A percentile compares a stretch with the other conserved stretches of the same genome.
Evolutionary conservation across 2,797 vertebrate genomes (phyloP).

Genomic region (Notoglanidium macrostoma): DNA sequence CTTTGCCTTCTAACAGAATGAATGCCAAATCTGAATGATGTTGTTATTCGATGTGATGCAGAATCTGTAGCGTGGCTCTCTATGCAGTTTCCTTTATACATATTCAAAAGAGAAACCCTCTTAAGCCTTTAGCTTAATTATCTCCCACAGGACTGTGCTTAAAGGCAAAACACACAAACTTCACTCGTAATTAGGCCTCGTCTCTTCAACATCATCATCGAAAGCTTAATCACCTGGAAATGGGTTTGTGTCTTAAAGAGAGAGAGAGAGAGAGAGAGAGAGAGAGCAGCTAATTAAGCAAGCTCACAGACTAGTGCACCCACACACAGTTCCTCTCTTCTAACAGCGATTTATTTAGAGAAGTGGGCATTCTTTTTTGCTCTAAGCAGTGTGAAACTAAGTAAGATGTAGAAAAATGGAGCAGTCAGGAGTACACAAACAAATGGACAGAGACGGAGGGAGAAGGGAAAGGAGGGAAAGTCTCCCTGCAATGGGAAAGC

Average conservation of each 20-base stretch:
- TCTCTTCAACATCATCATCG: conserved; percentile 65
- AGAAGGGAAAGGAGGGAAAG: not conserved
- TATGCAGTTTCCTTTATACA: not conserved
- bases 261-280: conserved; percentile 51
- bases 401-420: conserved; percentile 6
- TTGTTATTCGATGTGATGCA: not conserved
- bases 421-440: not conserved
- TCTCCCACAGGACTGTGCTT: conserved; percentile 64
- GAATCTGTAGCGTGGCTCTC: not conserved
- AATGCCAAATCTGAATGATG: not conserved
- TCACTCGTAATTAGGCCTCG: conserved; percentile 66
- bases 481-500: not conserved
- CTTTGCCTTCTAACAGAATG: not conserved
- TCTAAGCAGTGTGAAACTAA: not conserved
- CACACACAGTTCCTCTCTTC: conserved; percentile 20
- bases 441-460: conserved; percentile 2
- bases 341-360: conserved; percentile 1
- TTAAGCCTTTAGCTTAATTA: conserved; percentile 58
- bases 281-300: conserved; percentile 66
- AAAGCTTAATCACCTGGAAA: conserved; percentile 69
- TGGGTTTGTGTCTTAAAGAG: conserved; percentile 54
- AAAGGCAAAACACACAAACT: conserved; percentile 54
- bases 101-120: conserved; percentile 1
- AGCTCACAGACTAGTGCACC: conserved; percentile 43
- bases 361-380: not conserved